phyloP scores from a whole-genome alignment of 2,797 vertebrate genomes.

The Diplodus puntazzo region DNA sequence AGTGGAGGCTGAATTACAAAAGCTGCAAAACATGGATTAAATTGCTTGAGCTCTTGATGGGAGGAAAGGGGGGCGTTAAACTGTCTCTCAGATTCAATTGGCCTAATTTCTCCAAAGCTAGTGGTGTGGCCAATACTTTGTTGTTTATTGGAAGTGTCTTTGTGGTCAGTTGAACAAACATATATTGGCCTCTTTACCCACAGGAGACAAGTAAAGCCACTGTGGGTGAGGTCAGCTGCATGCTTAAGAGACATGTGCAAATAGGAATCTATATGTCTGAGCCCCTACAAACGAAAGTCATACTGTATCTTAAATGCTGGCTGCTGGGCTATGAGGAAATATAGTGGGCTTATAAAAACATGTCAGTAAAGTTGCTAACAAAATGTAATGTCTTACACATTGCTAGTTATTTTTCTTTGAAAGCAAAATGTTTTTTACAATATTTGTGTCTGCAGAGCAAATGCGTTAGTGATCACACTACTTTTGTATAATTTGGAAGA shows the following conservation, averaged over 20 bases:
- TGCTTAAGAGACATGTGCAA: background rate
- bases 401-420: no score
- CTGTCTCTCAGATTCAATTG: constrained; percentile 90
- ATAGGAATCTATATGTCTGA: background rate
- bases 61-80: constrained; percentile 90
- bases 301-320: background rate
- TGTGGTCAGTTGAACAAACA: constrained; percentile 71
- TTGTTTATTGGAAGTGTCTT: constrained; percentile 82
- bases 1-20: constrained; percentile 84
- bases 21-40: constrained; percentile 88
- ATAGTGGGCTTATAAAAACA: background rate
- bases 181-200: constrained; percentile 29
- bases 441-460: no score
- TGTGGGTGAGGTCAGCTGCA: constrained; percentile 22
- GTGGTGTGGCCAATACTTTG: constrained; percentile 49
- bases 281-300: background rate
- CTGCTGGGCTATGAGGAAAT: background rate
- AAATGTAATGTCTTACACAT: no score
- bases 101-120: constrained; percentile 45
- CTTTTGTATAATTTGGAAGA: no score
- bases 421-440: no score
- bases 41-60: constrained; percentile 84
- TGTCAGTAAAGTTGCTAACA: no score
- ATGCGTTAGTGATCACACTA: no score
- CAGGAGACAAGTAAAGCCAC: constrained; percentile 84